Conservation (phyloP, 2,888 invertebrate species). For the Schizotus pectinicornis region DNA sequence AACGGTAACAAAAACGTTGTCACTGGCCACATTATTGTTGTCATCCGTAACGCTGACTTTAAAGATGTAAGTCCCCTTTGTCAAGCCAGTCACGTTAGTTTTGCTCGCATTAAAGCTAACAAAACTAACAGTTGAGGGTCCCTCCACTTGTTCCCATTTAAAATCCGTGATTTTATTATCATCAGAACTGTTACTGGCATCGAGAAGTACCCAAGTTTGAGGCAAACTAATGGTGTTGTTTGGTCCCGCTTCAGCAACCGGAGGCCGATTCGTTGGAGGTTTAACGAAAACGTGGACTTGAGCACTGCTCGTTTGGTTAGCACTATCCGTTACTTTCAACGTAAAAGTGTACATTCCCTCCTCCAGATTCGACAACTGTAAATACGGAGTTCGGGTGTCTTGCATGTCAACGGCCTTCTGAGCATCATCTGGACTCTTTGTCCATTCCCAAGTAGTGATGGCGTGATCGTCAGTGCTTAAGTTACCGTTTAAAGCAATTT, state of each 20-base stretch:
- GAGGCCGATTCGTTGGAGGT: constrained; percentile 85
- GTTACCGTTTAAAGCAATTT: constrained; percentile 86
- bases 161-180: constrained; percentile 83
- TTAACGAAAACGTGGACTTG: constrained; percentile 86
- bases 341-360: constrained; percentile 95
- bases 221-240: constrained; percentile 81
- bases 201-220: constrained; percentile 77
- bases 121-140: constrained; percentile 68
- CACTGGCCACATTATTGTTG: constrained; percentile 79
- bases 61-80: constrained; percentile 84
- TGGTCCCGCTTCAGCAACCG: constrained; percentile 70
- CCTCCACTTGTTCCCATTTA: constrained; percentile 82
- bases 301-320: constrained; percentile 85
- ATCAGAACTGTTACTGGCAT: constrained; percentile 76
- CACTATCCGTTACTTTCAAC: constrained; percentile 89
- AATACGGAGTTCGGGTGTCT: constrained; percentile 88
- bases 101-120: constrained; percentile 52
- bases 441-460: constrained; percentile 95
- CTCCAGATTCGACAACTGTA: constrained; percentile 85
- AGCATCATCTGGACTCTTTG: constrained; percentile 84
- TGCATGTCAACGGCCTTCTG: constrained; percentile 96
- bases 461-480: constrained; percentile 92
- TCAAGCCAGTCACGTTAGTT: constrained; percentile 80
- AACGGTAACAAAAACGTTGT: constrained; percentile 76
- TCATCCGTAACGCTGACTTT: constrained; percentile 84